Conservation (phyloP, 1,140 invertebrate species). For the Proctacanthus coquilletti region DNA sequence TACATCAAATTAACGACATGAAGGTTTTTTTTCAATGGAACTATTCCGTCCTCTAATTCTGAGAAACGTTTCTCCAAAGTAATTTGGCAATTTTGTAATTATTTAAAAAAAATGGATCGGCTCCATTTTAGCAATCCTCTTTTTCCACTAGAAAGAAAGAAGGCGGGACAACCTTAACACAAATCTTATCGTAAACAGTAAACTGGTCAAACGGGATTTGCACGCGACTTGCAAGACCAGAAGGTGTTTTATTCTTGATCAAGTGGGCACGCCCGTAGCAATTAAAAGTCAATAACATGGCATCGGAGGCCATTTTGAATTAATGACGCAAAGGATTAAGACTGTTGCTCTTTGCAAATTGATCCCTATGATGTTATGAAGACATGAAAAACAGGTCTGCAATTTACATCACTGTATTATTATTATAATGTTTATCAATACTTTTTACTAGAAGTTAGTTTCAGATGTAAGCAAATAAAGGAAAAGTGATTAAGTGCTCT, state of each 20-base stretch:
- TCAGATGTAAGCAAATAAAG: neutral
- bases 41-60: no score
- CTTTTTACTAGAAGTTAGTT: neutral
- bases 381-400: neutral
- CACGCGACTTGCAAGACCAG: neutral
- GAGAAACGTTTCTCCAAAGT: neutral
- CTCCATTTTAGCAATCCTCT: no score
- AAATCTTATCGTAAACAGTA: no score
- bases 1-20: neutral
- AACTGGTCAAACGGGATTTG: no score
- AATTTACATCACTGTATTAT: neutral
- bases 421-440: neutral
- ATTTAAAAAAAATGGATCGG: neutral
- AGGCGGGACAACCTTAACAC: no score
- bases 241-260: neutral
- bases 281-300: neutral
- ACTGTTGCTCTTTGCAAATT: neutral
- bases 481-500: no score
- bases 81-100: slow-evolving; percentile 1
- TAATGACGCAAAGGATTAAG: neutral
- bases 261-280: neutral
- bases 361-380: neutral
- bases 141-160: no score
- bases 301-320: neutral
- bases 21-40: neutral